phyloP scores from a whole-genome alignment of 1,140 invertebrate species.

The Bactericera cockerelli region DNA sequence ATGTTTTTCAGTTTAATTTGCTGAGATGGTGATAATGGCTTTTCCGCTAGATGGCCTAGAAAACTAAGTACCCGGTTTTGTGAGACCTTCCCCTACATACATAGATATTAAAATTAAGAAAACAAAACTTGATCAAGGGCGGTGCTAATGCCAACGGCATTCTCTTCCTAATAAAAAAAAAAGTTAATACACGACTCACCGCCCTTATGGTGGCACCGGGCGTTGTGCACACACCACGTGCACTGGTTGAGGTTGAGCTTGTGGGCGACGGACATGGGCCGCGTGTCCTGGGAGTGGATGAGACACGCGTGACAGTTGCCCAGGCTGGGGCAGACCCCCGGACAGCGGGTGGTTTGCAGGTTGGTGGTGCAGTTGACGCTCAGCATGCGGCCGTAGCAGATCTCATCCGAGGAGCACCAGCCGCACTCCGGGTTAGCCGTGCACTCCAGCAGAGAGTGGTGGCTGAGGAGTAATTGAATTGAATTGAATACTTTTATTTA shows the following conservation, averaged over 20 bases:
- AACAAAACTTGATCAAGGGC: no score
- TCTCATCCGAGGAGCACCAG: constrained; percentile 73
- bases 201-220: constrained; percentile 70
- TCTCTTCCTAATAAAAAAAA: no score
- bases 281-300: constrained; percentile 36
- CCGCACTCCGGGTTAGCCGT: constrained; percentile 81
- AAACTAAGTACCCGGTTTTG: no score
- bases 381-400: constrained; percentile 65
- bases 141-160: no score
- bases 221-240: constrained; percentile 85
- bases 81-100: no score
- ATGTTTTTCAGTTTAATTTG: no score
- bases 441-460: constrained; percentile 58
- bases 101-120: no score
- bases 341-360: constrained; percentile 69
- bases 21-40: no score
- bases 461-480: no score
- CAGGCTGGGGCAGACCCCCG: constrained; percentile 63
- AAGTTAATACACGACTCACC: no score
- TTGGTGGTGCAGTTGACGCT: constrained; percentile 76
- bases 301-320: constrained; percentile 78
- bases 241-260: constrained; percentile 59
- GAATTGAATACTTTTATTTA: no score
- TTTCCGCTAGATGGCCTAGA: no score
- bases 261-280: constrained; percentile 48